phyloP scores from a whole-genome alignment of 2,888 invertebrate genomes.

The Macrosiphum euphorbiae region DNA sequence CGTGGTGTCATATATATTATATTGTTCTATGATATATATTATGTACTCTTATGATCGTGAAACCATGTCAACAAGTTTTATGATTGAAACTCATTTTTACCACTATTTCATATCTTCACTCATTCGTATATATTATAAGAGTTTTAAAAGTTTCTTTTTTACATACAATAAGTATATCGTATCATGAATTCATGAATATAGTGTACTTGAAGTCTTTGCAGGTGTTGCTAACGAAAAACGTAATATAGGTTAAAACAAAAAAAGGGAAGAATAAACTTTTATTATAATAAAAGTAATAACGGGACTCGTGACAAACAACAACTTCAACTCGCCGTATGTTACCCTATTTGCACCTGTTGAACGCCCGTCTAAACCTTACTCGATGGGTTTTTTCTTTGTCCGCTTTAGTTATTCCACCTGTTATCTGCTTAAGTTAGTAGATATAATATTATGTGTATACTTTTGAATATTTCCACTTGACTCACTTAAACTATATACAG shows the following conservation, averaged over 20 bases:
- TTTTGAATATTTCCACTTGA: background rate
- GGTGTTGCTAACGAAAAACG: background rate
- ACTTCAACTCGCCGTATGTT: background rate
- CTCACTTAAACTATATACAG: background rate
- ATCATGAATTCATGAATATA: background rate
- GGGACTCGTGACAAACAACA: background rate
- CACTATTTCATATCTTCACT: background rate
- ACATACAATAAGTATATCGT: background rate
- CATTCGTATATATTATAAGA: background rate
- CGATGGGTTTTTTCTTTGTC: background rate
- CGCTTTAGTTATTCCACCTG: background rate
- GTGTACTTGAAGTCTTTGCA: background rate
- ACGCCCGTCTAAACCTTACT: background rate
- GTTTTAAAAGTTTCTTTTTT: background rate
- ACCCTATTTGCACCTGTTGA: background rate
- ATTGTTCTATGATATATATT: no score
- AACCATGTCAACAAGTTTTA: background rate
- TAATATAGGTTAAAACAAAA: background rate
- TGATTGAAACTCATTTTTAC: background rate
- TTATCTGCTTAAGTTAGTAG: background rate
- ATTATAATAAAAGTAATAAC: background rate
- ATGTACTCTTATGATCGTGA: background rate
- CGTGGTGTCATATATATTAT: background rate
- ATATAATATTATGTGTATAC: background rate
- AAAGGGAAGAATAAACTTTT: background rate